Conservation (phyloP, 2,888 invertebrate species). For the Alviniconcha strummeri region DNA sequence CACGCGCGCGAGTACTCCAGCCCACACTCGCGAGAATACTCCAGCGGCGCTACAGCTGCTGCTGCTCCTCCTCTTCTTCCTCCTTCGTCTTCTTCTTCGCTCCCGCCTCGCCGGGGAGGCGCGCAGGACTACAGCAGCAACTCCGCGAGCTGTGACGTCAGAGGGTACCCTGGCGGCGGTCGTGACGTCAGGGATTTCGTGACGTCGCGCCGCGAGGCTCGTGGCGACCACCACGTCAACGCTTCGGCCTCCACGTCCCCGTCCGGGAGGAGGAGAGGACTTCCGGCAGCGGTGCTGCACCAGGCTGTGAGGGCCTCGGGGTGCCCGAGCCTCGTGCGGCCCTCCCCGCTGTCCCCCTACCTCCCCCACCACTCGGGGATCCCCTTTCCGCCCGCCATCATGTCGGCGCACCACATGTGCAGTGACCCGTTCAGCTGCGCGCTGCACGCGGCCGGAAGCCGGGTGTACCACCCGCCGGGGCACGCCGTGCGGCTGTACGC, state of each 20-base stretch:
- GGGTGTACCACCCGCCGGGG: neutral
- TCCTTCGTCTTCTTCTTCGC: conserved; percentile 16
- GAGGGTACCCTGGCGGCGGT: neutral
- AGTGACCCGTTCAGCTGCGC: neutral
- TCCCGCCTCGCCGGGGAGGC: neutral
- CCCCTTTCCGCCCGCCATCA: conserved; percentile 8
- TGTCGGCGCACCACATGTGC: conserved; percentile 4
- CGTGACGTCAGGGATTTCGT: conserved; percentile 1
- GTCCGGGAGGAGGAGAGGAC: neutral
- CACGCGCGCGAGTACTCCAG: conserved; percentile 20
- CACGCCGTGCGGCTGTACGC: conserved; percentile 33
- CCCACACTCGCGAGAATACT: neutral
- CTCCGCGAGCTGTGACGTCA: conserved; percentile 9
- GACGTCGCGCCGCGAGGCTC: conserved; percentile 2
- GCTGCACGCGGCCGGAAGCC: neutral
- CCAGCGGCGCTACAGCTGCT: neutral
- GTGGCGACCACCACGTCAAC: neutral
- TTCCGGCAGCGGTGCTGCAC: neutral
- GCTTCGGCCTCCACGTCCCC: neutral
- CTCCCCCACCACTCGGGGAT: conserved; percentile 17
- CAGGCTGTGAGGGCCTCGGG: neutral
- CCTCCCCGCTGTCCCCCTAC: conserved; percentile 15
- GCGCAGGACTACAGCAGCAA: neutral
- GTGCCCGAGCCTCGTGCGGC: conserved; percentile 5
- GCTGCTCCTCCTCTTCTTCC: neutral